Conservation (phyloP, 2,888 invertebrate genomes). For the Drosophila putrida region DNA sequence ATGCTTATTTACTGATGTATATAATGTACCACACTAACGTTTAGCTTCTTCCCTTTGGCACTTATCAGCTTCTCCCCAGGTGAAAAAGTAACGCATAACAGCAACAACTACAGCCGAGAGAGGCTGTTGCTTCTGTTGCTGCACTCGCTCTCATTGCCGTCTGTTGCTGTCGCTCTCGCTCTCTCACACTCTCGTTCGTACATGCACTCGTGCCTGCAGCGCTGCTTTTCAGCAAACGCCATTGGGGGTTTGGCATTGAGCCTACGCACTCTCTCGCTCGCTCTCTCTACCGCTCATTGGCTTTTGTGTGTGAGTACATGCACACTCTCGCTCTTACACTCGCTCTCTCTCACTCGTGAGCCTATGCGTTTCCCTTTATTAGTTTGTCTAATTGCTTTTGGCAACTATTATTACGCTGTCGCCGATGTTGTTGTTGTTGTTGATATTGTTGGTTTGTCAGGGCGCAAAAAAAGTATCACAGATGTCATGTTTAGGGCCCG, state of each 20-base stretch:
- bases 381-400: conserved; percentile 81
- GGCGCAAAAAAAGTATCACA: conserved; percentile 69
- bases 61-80: conserved; percentile 55
- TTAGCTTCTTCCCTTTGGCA: conserved; percentile 23
- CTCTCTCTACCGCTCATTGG: conserved; percentile 17
- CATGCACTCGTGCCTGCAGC: conserved; percentile 60
- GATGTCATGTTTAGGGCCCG: conserved; percentile 65
- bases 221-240: conserved; percentile 71
- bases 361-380: conserved; percentile 71
- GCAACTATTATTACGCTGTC: conserved; percentile 73
- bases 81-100: conserved; percentile 46
- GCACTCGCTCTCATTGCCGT: conserved; percentile 50
- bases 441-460: conserved; percentile 58
- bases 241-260: conserved; percentile 79
- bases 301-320: not conserved
- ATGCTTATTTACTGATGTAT: conserved; percentile 13
- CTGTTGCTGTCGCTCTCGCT: conserved; percentile 41
- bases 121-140: conserved; percentile 45
- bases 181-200: conserved; percentile 19
- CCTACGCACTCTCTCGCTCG: conserved; percentile 39
- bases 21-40: conserved; percentile 22
- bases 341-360: conserved; percentile 9
- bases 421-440: conserved; percentile 44
- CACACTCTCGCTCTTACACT: not conserved
- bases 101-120: conserved; percentile 29